These are phyloP conservation scores for Macroglossus sobrinus DNA, from an alignment of 2,113 vertebrate genomes.

Conservation along the genomic window DNA sequence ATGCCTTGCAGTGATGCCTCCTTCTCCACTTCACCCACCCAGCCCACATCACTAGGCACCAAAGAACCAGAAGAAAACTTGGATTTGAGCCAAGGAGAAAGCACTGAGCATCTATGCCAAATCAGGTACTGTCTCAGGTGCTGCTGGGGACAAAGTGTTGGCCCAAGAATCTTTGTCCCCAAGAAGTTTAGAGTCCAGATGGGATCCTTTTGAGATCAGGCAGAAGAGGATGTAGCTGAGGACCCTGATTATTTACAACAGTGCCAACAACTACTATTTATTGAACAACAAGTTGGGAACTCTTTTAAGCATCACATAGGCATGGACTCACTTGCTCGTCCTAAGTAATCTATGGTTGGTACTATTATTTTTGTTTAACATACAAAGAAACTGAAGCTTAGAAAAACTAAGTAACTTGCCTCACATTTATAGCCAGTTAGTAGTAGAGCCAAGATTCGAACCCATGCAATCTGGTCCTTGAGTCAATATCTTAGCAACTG, in stretches of 20 bases:
- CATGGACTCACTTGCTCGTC: neutral
- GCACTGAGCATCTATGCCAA: neutral
- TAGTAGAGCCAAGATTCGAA: neutral
- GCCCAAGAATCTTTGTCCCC: neutral
- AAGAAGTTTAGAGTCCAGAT: neutral
- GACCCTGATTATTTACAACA: neutral
- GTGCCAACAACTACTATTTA: neutral
- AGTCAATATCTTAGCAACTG: neutral
- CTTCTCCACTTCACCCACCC: neutral
- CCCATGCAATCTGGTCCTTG: neutral
- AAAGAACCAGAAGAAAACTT: neutral
- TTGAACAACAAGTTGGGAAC: neutral
- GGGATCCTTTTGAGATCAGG: neutral
- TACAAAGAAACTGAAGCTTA: neutral
- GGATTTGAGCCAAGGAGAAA: neutral
- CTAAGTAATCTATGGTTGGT: neutral
- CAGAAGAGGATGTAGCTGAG: neutral
- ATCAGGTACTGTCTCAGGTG: neutral
- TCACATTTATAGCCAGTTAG: neutral
- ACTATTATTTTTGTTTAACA: neutral
- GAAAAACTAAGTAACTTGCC: neutral
- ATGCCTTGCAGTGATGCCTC: too few species aligned
- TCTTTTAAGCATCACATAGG: neutral
- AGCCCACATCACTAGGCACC: neutral
- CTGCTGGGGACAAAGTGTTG: neutral